Evolutionary conservation across 2,113 vertebrate species (phyloP).

Genomic region (Poeciliopsis prolifica): DNA sequence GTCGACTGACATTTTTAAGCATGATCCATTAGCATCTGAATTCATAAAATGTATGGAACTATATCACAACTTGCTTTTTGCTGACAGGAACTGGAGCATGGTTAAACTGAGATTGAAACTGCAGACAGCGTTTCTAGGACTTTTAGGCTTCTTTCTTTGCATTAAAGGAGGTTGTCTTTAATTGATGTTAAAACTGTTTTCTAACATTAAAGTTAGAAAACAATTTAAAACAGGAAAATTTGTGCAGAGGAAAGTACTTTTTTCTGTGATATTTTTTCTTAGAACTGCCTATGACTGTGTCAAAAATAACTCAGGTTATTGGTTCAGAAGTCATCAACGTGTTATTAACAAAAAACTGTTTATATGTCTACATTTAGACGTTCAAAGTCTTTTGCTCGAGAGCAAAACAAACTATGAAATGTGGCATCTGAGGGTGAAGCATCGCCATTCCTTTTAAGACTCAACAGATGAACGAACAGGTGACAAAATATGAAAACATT

Average conservation of each 20-base stretch:
- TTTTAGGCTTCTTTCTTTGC: too few species aligned
- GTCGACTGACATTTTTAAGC: too few species aligned
- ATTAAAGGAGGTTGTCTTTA: not conserved
- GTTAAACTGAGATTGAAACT: too few species aligned
- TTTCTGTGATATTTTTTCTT: not conserved
- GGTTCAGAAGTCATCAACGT: not conserved
- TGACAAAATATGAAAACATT: slow-evolving; percentile 47
- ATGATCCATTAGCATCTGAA: too few species aligned
- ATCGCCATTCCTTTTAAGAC: slow-evolving; percentile 24
- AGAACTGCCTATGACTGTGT: not conserved
- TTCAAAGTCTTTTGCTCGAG: not conserved
- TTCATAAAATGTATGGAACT: too few species aligned
- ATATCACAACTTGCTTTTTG: too few species aligned
- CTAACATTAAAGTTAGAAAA: not conserved
- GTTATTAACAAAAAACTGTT: not conserved
- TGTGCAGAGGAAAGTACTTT: not conserved
- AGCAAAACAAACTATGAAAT: not conserved
- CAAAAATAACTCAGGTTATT: not conserved
- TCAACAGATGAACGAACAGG: slow-evolving; percentile 55
- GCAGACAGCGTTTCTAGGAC: too few species aligned
- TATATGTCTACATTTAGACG: not conserved
- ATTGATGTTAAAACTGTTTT: too few species aligned
- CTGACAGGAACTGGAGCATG: too few species aligned
- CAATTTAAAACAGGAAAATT: not conserved
- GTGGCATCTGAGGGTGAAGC: not conserved